Conservation (phyloP, 2,888 invertebrate species). For the Eupithecia abbreviata region DNA sequence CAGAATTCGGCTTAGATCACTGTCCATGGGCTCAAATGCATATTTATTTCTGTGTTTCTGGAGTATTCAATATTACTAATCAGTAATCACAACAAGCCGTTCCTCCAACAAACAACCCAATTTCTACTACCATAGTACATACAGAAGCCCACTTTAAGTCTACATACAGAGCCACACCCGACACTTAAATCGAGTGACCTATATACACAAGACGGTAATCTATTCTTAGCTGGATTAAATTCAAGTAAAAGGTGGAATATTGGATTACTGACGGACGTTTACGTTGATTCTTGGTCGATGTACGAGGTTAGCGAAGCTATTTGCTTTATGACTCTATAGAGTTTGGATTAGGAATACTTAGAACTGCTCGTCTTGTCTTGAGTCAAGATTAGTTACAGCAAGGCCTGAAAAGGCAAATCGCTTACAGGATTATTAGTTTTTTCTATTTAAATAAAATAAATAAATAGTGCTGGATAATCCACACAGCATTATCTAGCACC, state of each 20-base stretch:
- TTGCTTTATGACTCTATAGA: neutral
- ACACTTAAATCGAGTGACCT: slow-evolving; percentile 52
- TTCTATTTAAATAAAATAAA: neutral
- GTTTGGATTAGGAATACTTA: neutral
- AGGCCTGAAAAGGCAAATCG: neutral
- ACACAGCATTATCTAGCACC: no score
- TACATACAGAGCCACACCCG: slow-evolving; percentile 48
- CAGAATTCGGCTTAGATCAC: no score
- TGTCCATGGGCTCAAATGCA: neutral
- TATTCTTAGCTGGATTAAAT: slow-evolving; percentile 51
- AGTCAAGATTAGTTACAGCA: neutral
- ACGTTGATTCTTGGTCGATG: slow-evolving; percentile 4
- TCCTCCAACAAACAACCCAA: neutral
- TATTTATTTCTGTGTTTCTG: neutral
- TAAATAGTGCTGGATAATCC: no score
- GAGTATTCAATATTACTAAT: neutral
- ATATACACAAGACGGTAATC: slow-evolving; percentile 48
- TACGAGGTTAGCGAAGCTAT: neutral
- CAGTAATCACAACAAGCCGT: neutral
- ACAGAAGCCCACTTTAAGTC: slow-evolving; percentile 22
- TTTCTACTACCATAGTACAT: neutral
- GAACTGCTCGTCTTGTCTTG: neutral
- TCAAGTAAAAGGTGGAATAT: slow-evolving; percentile 32
- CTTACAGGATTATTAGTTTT: neutral
- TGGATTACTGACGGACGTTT: slow-evolving; percentile 14